Conservation (phyloP, 2,113 vertebrate species). For the Puma concolor region DNA sequence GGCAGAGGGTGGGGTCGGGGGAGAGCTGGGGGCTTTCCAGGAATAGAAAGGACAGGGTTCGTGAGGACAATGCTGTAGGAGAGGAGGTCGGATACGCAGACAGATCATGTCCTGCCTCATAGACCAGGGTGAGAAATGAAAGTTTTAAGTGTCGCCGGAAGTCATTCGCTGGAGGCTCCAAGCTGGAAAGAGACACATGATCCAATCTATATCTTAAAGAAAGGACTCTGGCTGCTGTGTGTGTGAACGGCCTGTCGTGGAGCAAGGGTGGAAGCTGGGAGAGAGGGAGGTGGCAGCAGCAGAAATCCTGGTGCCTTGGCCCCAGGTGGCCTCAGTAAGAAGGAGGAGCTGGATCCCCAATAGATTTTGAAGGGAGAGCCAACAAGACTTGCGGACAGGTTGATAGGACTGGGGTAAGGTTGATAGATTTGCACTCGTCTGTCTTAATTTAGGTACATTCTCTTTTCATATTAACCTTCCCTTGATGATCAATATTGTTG, state of each 20-base stretch:
- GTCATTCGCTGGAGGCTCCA: neutral
- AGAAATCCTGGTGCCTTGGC: neutral
- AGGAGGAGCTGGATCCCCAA: neutral
- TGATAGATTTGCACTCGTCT: slow-evolving; percentile 15
- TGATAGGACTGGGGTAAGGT: neutral
- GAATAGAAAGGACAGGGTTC: neutral
- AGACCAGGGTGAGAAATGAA: neutral
- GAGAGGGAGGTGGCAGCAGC: neutral
- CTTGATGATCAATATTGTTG: neutral
- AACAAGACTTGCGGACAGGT: neutral
- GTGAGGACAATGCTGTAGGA: neutral
- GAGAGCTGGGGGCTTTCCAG: neutral
- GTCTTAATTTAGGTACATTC: neutral
- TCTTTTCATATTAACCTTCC: neutral
- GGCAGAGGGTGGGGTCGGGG: neutral
- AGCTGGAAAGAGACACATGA: neutral
- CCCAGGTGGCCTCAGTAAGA: too few relatives aligned
- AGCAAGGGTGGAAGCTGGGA: too few relatives aligned
- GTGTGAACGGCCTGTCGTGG: neutral
- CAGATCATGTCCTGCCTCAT: neutral
- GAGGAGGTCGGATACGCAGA: neutral
- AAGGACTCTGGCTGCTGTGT: neutral
- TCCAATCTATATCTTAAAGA: neutral
- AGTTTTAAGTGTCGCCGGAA: neutral
- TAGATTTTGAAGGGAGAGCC: neutral